These are phyloP conservation scores for Lasioglossum oenotherae DNA, from an alignment of 2,888 invertebrate genomes.

Conservation along the genomic window DNA sequence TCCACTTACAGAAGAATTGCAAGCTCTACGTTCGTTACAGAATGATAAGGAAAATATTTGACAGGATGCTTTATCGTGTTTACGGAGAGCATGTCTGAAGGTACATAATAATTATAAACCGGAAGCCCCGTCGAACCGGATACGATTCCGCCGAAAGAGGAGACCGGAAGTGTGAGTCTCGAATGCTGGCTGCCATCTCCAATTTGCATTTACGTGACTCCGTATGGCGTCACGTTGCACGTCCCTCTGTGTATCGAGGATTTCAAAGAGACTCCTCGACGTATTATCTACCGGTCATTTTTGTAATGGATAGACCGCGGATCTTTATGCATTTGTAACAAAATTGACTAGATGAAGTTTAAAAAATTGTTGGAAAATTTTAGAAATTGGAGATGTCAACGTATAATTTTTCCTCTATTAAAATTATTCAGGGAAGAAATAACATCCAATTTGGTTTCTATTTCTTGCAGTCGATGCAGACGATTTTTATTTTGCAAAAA, in stretches of 20 bases:
- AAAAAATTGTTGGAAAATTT: too few species aligned
- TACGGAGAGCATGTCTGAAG: neutral
- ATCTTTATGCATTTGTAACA: too few species aligned
- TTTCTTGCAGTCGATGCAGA: too few species aligned
- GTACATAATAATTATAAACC: constrained; percentile 1
- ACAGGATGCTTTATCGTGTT: neutral
- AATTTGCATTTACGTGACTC: constrained; percentile 62
- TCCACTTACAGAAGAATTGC: too few species aligned
- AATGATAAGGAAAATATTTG: neutral
- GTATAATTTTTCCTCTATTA: too few species aligned
- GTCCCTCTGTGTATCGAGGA: neutral
- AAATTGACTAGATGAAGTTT: too few species aligned
- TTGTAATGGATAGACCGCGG: neutral
- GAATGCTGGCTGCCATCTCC: constrained; percentile 37
- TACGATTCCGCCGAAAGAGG: constrained; percentile 35
- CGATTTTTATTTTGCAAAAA: too few species aligned
- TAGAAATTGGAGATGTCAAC: too few species aligned
- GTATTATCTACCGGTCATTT: neutral
- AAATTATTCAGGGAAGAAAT: too few species aligned
- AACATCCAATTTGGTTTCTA: too few species aligned
- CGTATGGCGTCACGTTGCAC: constrained; percentile 27
- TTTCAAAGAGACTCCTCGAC: neutral
- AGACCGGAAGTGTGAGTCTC: constrained; percentile 54
- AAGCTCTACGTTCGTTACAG: neutral
- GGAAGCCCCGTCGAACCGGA: constrained; percentile 35